Evolutionary conservation across 2,888 invertebrate genomes (phyloP).

Genomic region (Thalpophila matura): DNA sequence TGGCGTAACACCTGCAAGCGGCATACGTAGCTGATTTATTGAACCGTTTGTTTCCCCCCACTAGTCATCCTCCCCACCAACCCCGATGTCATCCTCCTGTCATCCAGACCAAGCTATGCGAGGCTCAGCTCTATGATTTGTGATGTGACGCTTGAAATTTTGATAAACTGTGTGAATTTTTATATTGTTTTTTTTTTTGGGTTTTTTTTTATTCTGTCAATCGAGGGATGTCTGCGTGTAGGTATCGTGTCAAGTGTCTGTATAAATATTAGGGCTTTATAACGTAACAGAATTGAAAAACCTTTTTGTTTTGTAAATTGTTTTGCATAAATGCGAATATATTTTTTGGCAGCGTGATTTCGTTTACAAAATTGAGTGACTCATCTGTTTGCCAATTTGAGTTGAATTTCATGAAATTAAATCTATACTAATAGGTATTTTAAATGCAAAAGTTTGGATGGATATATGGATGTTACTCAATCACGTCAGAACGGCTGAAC

Average conservation of each 20-base stretch:
- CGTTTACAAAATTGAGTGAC: conserved; percentile 2
- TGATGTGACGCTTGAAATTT: conserved; percentile 44
- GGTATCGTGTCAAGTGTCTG: not conserved
- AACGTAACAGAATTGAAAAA: conserved; percentile 14
- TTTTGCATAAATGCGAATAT: conserved; percentile 9
- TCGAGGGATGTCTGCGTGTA: not conserved
- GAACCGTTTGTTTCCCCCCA: conserved; percentile 74
- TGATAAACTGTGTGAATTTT: conserved; percentile 39
- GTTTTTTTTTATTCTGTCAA: not conserved
- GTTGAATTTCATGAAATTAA: no score
- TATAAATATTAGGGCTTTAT: not conserved
- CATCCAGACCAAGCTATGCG: conserved; percentile 29
- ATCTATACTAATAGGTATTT: no score
- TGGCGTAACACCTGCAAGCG: conserved; percentile 82
- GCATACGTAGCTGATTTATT: conserved; percentile 82
- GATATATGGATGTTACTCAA: no score
- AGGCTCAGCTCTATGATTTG: conserved; percentile 47
- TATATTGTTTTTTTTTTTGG: not conserved
- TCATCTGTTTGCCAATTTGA: not conserved
- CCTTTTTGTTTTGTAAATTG: conserved; percentile 9
- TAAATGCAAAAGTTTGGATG: no score
- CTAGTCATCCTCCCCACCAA: conserved; percentile 59
- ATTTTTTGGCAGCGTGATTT: not conserved
- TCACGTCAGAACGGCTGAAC: no score
- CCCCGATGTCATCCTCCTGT: conserved; percentile 49